Conservation (phyloP, 1,140 invertebrate genomes). For the Dreissena rostriformis region DNA sequence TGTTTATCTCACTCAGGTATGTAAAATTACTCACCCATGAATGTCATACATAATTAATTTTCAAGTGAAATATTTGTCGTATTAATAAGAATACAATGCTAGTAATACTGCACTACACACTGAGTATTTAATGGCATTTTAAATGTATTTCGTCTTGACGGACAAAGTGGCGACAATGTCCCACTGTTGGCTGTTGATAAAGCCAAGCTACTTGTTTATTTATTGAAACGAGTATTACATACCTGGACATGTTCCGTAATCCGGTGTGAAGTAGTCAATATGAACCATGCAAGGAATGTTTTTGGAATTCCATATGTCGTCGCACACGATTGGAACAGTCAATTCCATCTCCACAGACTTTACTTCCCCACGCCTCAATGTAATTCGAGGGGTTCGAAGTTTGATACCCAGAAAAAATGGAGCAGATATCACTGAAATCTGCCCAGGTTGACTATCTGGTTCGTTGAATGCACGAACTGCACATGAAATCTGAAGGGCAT, state of each 20-base stretch:
- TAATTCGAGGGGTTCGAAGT: background rate
- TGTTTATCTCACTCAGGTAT: too few relatives aligned
- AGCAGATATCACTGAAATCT: background rate
- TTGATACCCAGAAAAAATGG: slow-evolving; percentile 11
- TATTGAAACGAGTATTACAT: too few relatives aligned
- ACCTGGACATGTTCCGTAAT: slow-evolving; percentile 15
- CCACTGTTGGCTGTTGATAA: too few relatives aligned
- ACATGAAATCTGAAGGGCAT: slow-evolving; percentile 17
- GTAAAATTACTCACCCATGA: too few relatives aligned
- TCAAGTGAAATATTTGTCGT: too few relatives aligned
- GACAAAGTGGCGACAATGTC: too few relatives aligned
- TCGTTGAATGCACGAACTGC: slow-evolving; percentile 6
- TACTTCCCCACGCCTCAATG: slow-evolving; percentile 12
- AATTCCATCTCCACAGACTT: slow-evolving; percentile 9
- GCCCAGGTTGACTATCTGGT: slow-evolving; percentile 2
- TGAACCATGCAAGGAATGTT: background rate
- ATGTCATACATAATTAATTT: too few relatives aligned
- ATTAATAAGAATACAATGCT: too few relatives aligned
- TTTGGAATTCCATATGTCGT: background rate
- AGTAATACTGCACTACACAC: too few relatives aligned
- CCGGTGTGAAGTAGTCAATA: slow-evolving; percentile 5
- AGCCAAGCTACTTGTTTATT: too few relatives aligned
- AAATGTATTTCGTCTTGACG: too few relatives aligned
- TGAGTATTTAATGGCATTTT: too few relatives aligned
- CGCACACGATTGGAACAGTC: slow-evolving; percentile 12